Base-by-base conservation (phyloP, 2,888 invertebrate genomes). In the Cryptocheilus praepositus region DNA sequence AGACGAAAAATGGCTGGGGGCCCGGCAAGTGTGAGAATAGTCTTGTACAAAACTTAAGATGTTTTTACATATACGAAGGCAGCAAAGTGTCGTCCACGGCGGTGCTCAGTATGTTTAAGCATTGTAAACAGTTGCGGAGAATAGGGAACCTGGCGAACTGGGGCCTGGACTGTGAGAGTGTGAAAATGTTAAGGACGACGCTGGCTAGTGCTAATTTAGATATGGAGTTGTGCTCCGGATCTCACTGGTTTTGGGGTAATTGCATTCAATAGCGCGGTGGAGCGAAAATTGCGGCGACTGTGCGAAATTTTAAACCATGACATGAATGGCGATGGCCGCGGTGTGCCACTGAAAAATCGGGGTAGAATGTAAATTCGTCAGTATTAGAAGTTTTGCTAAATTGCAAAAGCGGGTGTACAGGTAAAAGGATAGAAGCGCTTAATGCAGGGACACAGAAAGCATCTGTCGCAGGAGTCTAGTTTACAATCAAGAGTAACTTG, bases 141-240 rank as follows among this genome's bases (percentile, higher is more conserved):
- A 86, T 89, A 18, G 89, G 89, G 0, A 89, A 89, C 64, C 76
- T 89, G n/a, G 84, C 83, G 5, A 89, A 89, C 67, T 89, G 89
- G 89, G 87, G 85, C 8, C 77, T 89, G 15, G 85, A 87, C 43
- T 85, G 85, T 68, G 88, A 89, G 18, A 87, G 88, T 21, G 83
- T 89, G 0, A 75, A 79, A 59, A 83, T 81, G 36, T 70, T 89
- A 13, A 79, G 83, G 63, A 81, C 79, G 36, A 86, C 86, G 4
- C 69, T 88, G 8, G 79, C 82, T 4, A 81, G 81, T 8, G 85
- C 85, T 13, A 89, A 89, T 76, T 80, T 89, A 16, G 86, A 89
- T 45, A 81, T 89, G 21, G 87, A 89, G 63, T 61, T 89, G 19
- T 88, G 87, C 69, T 82, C 88, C 8, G 89, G 88, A 13, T 86